These are phyloP conservation scores for Papilio xuthus DNA, from an alignment of 1,140 invertebrate genomes.

Conservation along the genomic window DNA sequence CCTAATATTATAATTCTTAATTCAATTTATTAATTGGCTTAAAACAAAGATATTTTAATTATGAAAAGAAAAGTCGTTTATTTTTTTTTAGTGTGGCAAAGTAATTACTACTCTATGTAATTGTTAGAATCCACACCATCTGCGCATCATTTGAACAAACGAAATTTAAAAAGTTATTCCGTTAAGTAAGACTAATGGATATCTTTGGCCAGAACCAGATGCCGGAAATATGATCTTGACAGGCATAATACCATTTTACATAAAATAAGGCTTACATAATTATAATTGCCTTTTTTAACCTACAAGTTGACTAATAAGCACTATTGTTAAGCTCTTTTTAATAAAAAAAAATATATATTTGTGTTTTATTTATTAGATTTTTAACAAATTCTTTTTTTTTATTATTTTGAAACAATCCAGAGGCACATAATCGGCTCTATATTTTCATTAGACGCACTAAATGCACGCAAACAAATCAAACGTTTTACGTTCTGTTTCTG, in stretches of 20 bases:
- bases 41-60: neutral
- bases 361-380: too few relatives aligned
- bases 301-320: neutral
- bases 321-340: too few relatives aligned
- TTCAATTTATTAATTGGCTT: too few relatives aligned
- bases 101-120: conserved; percentile 17
- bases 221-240: conserved; percentile 28
- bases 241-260: neutral
- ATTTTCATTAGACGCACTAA: neutral
- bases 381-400: too few relatives aligned
- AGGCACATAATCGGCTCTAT: too few relatives aligned
- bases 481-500: neutral
- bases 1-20: neutral
- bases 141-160: conserved; percentile 20
- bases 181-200: conserved; percentile 37
- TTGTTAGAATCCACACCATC: conserved; percentile 20
- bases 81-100: conserved; percentile 4
- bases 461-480: neutral
- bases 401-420: too few relatives aligned
- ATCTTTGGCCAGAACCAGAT: conserved; percentile 11
- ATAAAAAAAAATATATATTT: too few relatives aligned
- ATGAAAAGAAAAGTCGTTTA: neutral
- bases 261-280: neutral
- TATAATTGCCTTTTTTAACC: neutral
- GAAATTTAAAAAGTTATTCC: conserved; percentile 34